Evolutionary conservation across 2,888 invertebrate species (phyloP).

Genomic region (Drosophila anomelani): DNA sequence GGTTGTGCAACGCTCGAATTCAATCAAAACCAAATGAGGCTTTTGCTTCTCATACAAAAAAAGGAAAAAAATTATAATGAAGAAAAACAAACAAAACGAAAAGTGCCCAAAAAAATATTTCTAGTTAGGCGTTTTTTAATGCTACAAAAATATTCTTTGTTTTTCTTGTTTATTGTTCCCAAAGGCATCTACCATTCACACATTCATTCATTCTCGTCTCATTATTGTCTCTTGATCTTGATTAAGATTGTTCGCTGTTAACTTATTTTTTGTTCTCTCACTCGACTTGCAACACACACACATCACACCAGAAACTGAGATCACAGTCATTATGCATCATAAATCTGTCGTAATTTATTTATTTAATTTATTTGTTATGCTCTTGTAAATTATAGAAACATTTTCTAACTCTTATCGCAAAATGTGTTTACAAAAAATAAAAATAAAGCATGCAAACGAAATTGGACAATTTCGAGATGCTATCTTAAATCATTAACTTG

Average conservation of each 20-base stretch:
- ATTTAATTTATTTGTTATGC: slow-evolving; percentile 75
- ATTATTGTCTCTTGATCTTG: slow-evolving; percentile 18
- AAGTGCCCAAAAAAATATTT: slow-evolving; percentile 67
- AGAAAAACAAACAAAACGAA: slow-evolving; percentile 20
- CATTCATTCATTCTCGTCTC: background rate
- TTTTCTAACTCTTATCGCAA: slow-evolving; percentile 49
- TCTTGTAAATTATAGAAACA: slow-evolving; percentile 46
- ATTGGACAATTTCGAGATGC: slow-evolving; percentile 17
- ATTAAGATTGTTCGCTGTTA: slow-evolving; percentile 32
- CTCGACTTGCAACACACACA: background rate
- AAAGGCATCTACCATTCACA: slow-evolving; percentile 12
- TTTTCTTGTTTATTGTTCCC: slow-evolving; percentile 18
- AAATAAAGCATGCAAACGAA: slow-evolving; percentile 45
- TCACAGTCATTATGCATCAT: slow-evolving; percentile 37
- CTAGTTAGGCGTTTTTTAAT: slow-evolving; percentile 45
- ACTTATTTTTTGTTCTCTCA: slow-evolving; percentile 54
- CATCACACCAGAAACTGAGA: slow-evolving; percentile 1
- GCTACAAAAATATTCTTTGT: slow-evolving; percentile 31
- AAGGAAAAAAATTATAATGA: background rate
- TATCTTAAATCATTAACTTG: slow-evolving; percentile 14
- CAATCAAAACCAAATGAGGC: slow-evolving; percentile 67
- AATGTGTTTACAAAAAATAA: slow-evolving; percentile 62
- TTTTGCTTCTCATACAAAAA: slow-evolving; percentile 23
- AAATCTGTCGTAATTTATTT: slow-evolving; percentile 56
- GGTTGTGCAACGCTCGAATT: slow-evolving; percentile 65